A percentile compares a stretch with the other conserved stretches of the same genome.
Conservation (phyloP, 1,140 invertebrate species). For the Anoplolepis gracilipes region DNA sequence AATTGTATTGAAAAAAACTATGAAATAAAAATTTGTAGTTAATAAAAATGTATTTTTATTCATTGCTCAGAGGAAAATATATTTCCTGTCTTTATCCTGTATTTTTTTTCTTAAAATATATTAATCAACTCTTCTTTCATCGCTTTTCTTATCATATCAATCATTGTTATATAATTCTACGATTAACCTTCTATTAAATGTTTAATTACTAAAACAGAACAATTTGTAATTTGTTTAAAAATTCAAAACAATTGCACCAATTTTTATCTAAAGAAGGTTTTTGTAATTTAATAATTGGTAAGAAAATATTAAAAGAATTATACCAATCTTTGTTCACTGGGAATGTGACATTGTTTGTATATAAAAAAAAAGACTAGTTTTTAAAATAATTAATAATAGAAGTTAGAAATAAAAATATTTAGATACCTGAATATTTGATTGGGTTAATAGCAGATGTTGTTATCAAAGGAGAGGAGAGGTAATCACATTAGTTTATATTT, state of each 20-base stretch:
- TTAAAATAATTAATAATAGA: neutral
- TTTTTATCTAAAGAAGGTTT: neutral
- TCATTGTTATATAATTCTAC: too few relatives aligned
- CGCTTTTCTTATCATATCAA: too few relatives aligned
- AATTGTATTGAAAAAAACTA: slow-evolving; percentile 13
- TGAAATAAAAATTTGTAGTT: slow-evolving; percentile 51
- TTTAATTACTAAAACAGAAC: neutral
- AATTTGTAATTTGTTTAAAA: neutral
- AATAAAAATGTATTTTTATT: slow-evolving; percentile 4
- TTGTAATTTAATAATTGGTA: neutral
- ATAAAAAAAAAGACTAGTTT: neutral
- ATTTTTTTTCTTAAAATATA: neutral
- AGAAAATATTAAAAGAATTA: neutral
- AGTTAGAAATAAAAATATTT: neutral
- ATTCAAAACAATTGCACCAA: neutral
- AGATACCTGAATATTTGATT: neutral
- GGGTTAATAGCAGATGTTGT: neutral
- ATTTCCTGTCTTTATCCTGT: neutral
- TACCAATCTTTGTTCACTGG: neutral
- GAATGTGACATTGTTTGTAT: neutral
- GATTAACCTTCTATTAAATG: too few relatives aligned
- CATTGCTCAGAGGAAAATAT: neutral
- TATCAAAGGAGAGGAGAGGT: neutral
- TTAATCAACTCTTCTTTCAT: too few relatives aligned
- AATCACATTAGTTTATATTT: slow-evolving; percentile 59